Evolutionary conservation across 2,113 vertebrate genomes (phyloP), one percentile per base, ranked within the genome.

Genomic region (Origma solitaria): DNA sequence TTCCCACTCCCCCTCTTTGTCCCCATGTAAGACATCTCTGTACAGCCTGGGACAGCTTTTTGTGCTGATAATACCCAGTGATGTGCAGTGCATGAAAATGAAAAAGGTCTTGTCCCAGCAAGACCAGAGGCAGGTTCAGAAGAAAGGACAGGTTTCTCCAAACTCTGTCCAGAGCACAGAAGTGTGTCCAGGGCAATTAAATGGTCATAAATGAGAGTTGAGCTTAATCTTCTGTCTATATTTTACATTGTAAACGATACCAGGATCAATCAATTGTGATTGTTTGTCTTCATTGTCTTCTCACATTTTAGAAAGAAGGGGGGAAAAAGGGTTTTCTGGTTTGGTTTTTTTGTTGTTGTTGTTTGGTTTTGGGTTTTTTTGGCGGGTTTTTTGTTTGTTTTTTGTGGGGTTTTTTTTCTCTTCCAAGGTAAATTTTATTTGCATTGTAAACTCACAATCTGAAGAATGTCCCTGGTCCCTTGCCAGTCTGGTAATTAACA

Each of bases 261-360:
- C 1, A 1, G 19, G n/a, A 53, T 72, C 30, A 73, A 73, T 70
- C 42, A 14, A 28, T 9, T 33, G 31, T 2, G 10, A 82, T n/a
- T 69, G 50, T 20, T n/a, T 69, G 50, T 20, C 8, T 20, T 80
- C 15, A 45, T 45, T 69, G 22, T 47, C 13, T 69, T 82, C 37
- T 57, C 2, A 1, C 0, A 1, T 65, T 85, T 88, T 24, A 75
- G n/a, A 93, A 79, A 69, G 30, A 76, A 68, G 27, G 16, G 68
- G 54, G 6, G 82, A 47, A 65, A 80, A 72, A 30, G 54, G 13
- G 2, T 3, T 27, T 38, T 40, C 28, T 8, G n/a, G n/a, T 57
- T 24, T 2, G 1, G 2, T 1, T 0, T n/a, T 11, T 3, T 0
- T 13, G 6, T 3, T 8, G 3, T 15, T 19, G n/a, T n/a, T n/a